phyloP scores from a whole-genome alignment of 2,888 invertebrate species.

The Lepidocyrtoides sp. region DNA sequence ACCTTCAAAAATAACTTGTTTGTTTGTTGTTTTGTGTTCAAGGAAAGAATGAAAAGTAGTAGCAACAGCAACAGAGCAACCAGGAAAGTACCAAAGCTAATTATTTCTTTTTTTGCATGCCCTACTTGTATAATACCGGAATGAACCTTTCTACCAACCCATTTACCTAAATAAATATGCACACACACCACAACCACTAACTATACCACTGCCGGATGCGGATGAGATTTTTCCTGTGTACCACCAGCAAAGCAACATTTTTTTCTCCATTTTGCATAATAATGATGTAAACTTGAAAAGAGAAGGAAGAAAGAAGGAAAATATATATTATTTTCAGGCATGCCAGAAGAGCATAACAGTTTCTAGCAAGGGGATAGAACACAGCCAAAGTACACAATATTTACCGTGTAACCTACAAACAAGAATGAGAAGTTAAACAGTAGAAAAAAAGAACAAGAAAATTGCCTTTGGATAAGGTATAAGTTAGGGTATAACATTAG shows the following conservation, averaged over 20 bases:
- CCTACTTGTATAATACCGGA: not conserved
- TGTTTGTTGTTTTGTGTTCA: constrained; percentile 11
- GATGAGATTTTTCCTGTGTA: not conserved
- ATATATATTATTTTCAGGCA: not conserved
- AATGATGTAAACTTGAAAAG: constrained; percentile 9
- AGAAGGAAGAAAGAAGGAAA: not conserved
- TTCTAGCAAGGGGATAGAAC: not conserved
- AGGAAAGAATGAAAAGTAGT: not conserved
- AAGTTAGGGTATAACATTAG: no score
- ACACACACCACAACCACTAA: not conserved
- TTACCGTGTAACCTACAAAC: not conserved
- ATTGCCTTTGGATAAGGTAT: not conserved
- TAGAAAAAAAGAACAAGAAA: not conserved
- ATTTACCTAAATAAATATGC: not conserved
- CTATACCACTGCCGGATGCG: not conserved
- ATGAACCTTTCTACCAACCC: not conserved
- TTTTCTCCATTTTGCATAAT: not conserved
- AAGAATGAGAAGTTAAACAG: not conserved
- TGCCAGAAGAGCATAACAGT: not conserved
- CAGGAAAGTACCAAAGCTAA: no score
- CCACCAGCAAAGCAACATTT: not conserved
- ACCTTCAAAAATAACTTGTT: not conserved
- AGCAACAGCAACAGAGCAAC: not conserved
- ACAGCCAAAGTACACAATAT: constrained; percentile 41
- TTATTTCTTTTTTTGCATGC: not conserved